phyloP scores from a whole-genome alignment of 2,888 invertebrate species.

The Anagyrus pseudococci region DNA sequence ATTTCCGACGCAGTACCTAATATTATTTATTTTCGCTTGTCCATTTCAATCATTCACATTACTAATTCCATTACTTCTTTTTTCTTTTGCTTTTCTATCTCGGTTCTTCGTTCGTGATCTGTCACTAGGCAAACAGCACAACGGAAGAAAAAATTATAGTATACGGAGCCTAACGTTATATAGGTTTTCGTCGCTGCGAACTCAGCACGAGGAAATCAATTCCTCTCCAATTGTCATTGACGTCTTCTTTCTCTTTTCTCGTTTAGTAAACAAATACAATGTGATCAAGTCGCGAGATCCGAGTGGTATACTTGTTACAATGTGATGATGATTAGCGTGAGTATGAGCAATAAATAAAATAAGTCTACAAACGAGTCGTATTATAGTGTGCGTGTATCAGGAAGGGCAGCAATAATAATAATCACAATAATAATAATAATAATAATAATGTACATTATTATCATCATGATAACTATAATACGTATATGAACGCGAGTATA shows the following conservation, averaged over 20 bases:
- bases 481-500: constrained; percentile 34
- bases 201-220: constrained; percentile 38
- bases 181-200: constrained; percentile 26
- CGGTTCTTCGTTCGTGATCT: constrained; percentile 24
- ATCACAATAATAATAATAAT: not conserved
- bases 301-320: constrained; percentile 29
- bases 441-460: not conserved
- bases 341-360: constrained; percentile 39
- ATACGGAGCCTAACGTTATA: constrained; percentile 29
- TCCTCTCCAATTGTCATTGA: constrained; percentile 2
- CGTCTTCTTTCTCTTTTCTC: constrained; percentile 8
- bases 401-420: constrained; percentile 2
- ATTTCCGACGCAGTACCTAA: constrained; percentile 19
- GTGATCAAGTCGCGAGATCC: constrained; percentile 29
- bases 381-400: constrained; percentile 13
- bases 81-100: constrained; percentile 25
- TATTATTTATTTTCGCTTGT: constrained; percentile 17
- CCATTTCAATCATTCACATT: constrained; percentile 3
- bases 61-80: constrained; percentile 15
- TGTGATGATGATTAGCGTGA: constrained; percentile 36
- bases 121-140: constrained; percentile 32
- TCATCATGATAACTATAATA: constrained; percentile 18
- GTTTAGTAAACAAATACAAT: not conserved
- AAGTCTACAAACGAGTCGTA: constrained; percentile 30
- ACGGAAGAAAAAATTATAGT: constrained; percentile 32